Conservation (phyloP, 2,113 vertebrate genomes). For the Misgurnus mizolepis region DNA sequence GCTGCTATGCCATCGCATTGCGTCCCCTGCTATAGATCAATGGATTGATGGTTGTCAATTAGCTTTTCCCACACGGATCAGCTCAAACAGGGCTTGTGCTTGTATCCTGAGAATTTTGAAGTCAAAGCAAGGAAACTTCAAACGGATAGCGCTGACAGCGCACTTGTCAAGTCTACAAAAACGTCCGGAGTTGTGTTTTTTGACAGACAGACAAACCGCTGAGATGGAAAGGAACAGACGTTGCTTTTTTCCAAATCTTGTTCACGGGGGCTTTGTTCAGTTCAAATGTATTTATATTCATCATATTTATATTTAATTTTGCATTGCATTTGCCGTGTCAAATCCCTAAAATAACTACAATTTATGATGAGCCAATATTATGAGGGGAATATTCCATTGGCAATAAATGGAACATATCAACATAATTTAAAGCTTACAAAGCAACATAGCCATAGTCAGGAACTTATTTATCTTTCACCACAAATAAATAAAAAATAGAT, state of each 20-base stretch:
- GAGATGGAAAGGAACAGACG: slow-evolving; percentile 42
- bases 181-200: slow-evolving; percentile 30
- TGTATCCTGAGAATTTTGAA: slow-evolving; percentile 42
- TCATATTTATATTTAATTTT: slow-evolving; percentile 47
- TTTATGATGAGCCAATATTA: slow-evolving; percentile 47
- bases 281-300: slow-evolving; percentile 18
- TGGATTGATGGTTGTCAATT: slow-evolving; percentile 58
- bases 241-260: slow-evolving; percentile 34
- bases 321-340: slow-evolving; percentile 33
- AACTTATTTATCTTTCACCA: too few species aligned
- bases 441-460: too few species aligned
- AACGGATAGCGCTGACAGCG: slow-evolving; percentile 35
- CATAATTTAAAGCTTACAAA: background rate
- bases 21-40: slow-evolving; percentile 46
- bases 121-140: slow-evolving; percentile 42
- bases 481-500: background rate
- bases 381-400: slow-evolving; percentile 32
- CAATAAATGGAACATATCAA: background rate
- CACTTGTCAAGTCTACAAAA: slow-evolving; percentile 41
- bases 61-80: slow-evolving; percentile 52
- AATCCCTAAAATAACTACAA: slow-evolving; percentile 32
- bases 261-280: slow-evolving; percentile 29
- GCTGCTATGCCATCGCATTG: slow-evolving; percentile 53
- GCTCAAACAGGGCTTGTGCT: slow-evolving; percentile 45
- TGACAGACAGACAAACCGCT: slow-evolving; percentile 19